Percentiles rank a stretch among this genome's conserved stretches.
These are phyloP conservation scores for Sus scrofa DNA, from an alignment of 2,113 vertebrate genomes.

Conservation along the genomic window DNA sequence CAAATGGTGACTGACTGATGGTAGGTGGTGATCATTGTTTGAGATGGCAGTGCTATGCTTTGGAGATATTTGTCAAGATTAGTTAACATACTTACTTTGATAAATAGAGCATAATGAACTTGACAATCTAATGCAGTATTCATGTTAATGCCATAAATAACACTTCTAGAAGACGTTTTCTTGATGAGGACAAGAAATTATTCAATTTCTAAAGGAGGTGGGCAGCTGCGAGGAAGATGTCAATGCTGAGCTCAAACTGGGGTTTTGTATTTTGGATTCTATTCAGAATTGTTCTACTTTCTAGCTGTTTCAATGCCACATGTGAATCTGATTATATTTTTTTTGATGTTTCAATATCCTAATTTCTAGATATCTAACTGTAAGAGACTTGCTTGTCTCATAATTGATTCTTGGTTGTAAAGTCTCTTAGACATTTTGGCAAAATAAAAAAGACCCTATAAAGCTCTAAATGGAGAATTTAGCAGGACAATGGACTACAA, in stretches of 20 bases:
- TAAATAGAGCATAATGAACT: neutral
- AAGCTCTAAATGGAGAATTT: neutral
- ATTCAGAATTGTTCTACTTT: conserved; percentile 11
- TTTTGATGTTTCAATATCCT: neutral
- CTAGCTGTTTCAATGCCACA: conserved; percentile 29
- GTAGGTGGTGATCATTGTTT: neutral
- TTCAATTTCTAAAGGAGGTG: neutral
- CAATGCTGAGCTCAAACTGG: neutral
- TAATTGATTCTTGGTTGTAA: conserved; percentile 51
- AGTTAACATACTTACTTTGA: neutral
- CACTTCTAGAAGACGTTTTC: neutral
- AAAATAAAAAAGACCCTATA: conserved; percentile 52
- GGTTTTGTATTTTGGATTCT: neutral
- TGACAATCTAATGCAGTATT: neutral
- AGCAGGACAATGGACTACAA: neutral
- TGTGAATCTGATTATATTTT: conserved; percentile 14
- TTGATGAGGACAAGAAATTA: neutral
- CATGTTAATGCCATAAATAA: neutral
- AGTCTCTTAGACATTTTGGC: conserved; percentile 44
- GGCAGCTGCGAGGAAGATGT: neutral
- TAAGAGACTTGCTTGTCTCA: conserved; percentile 38
- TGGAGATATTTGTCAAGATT: neutral
- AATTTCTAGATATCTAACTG: conserved; percentile 32
- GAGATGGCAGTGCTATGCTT: neutral
- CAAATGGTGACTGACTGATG: conserved; percentile 49